A percentile compares a stretch with the other conserved stretches of the same genome.
Evolutionary conservation across 2,113 vertebrate genomes (phyloP).

Genomic region (Nettapus auritus): DNA sequence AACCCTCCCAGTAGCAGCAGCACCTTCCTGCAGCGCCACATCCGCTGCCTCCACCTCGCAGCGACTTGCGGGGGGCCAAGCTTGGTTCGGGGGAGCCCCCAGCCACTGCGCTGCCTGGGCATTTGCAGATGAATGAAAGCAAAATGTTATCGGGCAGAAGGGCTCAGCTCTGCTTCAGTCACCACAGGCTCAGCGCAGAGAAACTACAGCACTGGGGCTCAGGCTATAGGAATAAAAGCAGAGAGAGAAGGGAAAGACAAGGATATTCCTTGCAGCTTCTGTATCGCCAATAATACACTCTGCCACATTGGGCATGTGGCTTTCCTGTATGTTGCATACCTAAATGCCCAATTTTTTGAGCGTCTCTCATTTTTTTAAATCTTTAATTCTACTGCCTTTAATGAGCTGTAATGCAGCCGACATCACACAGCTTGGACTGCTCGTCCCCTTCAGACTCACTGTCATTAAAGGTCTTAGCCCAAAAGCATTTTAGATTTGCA

Average conservation of each 20-base stretch:
- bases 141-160: fast-evolving
- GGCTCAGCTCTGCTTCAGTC: background rate
- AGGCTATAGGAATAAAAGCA: background rate
- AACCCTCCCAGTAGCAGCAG: background rate
- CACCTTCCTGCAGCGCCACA: fast-evolving
- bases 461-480: background rate
- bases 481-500: background rate
- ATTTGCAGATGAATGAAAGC: background rate
- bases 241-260: background rate
- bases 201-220: background rate
- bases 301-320: fast-evolving
- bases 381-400: too few species aligned
- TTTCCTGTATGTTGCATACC: background rate
- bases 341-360: background rate
- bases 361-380: background rate
- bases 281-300: background rate
- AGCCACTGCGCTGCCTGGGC: fast-evolving
- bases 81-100: fast-evolving
- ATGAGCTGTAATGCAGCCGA: background rate
- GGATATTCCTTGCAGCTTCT: background rate
- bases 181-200: fast-evolving
- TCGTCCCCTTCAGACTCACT: fast-evolving
- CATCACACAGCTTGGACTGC: fast-evolving
- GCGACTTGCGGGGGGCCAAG: fast-evolving
- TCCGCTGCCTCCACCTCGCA: background rate